Base-by-base conservation (phyloP, 2,797 vertebrate genomes). In the Dicrostonyx torquatus region DNA sequence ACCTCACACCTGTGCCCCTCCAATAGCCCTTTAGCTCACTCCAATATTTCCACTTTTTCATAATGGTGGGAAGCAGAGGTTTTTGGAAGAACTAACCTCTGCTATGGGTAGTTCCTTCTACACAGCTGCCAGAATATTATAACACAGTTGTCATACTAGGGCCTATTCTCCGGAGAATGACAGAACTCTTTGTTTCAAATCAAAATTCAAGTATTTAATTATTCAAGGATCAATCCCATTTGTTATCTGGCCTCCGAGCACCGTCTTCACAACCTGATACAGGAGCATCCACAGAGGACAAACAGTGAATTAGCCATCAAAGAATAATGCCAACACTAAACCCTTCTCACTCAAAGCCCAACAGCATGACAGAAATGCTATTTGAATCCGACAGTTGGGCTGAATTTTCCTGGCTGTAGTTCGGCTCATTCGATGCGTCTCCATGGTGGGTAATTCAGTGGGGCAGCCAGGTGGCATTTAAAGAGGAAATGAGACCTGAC, bases 401-500 rank as follows among this genome's bases (percentile, higher is more conserved):
- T 84, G 85, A 84, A 89, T 50, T 64, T 34, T 88, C 75, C 96
- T 55, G 45, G 48, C 55, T 66, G 73, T 43, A 75, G 15, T 29
- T n/a, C 20, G 85, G 68, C 86, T 93, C 89, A 89, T 45, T 66
- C 18, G 43, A 72, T 70, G 75, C 53, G 75, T 17, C 73, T 93
- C 60, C 45, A 37, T 7, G 50, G 75, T 40, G 83, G 89, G 87
- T 77, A 86, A 60, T 82, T n/a, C 83, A 92, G 53, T 18, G 64
- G 89, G 91, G 58, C 20, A 70, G 75, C 85, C 31, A 4, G 14
- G n/a, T 0, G 11, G 66, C 88, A 45, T 37, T 90, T 93, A 73
- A n/a, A 62, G 91, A 94, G 96, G 97, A 97, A 96, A 96, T 37
- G 90, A 93, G 96, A 84, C 75, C 79, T 94, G 96, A 97, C 93